Base-by-base conservation (phyloP, 2,113 vertebrate species). In the Castor canadensis region DNA sequence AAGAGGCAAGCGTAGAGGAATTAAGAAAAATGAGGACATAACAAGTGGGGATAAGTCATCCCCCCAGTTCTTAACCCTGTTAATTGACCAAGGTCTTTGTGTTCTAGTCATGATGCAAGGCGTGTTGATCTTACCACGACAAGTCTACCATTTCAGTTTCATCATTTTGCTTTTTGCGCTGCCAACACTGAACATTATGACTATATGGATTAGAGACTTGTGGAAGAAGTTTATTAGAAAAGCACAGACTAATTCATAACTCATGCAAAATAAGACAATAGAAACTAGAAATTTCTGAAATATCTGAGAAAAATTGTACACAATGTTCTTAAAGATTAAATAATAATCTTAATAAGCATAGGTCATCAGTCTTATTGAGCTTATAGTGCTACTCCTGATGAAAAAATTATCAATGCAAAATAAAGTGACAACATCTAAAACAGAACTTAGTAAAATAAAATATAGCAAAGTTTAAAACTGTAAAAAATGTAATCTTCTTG, bases 381-480 rank as follows among this genome's bases (percentile, higher is more conserved):
- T 89, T 62, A 15, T n/a, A 49, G 11, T 81, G 47, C 20, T 43
- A 24, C 47, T 54, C 28, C 28, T 89, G 80, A 12, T 60, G 58
- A 26, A 19, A 95, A 91, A 73, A 60, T 62, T 83, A 73, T 64
- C 38, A 77, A 83, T 19, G 43, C 12, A 72, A 92, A 86, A 75
- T 49, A 75, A 72, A 92, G 62, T n/a, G 35, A 45, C 13, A 47
- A 5, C 62, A 13, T 73, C 56, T 87, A 75, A 87, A 64, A 54
- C 12, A 73, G 5, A 77, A 64, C 12, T 95, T 95, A 60, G 22
- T 89, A 52, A 91, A 90, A 84, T 79, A 69, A 86, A 64, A 62
- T 58, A 60, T 43, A 6, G 8, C 20, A 11, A 24, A 60, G 71
- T 22, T 62, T 87, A 56, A 64, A 83, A 40, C n/a, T 54, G 40